phyloP scores from a whole-genome alignment of 2,888 invertebrate species.

The Scotopteryx bipunctaria region DNA sequence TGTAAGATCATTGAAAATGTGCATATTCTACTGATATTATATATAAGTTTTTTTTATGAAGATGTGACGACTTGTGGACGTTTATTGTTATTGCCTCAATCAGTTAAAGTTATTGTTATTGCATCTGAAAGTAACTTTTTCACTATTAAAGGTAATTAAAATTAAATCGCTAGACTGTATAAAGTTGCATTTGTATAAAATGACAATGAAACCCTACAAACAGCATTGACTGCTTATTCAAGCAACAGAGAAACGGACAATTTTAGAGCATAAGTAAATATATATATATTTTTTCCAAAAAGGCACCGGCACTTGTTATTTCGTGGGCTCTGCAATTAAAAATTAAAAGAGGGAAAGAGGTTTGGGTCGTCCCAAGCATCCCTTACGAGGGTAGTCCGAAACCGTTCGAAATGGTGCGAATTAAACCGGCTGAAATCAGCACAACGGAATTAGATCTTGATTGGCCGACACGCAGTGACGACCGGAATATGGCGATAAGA shows the following conservation, averaged over 20 bases:
- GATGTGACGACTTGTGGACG: too few species aligned
- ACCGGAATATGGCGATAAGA: too few species aligned
- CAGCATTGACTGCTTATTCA: neutral
- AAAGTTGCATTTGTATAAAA: too few species aligned
- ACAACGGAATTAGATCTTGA: neutral
- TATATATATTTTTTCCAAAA: conserved; percentile 9
- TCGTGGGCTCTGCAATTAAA: conserved; percentile 45
- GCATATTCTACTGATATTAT: too few species aligned
- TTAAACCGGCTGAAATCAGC: neutral
- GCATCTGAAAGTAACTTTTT: neutral
- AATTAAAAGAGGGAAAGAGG: conserved; percentile 46
- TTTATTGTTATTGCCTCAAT: too few species aligned
- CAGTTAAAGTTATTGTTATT: neutral
- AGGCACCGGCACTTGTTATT: conserved; percentile 29
- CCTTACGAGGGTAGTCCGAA: conserved; percentile 43
- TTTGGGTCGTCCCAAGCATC: conserved; percentile 37
- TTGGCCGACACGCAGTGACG: neutral
- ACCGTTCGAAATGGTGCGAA: conserved; percentile 31
- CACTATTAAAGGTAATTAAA: neutral
- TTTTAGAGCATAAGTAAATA: neutral
- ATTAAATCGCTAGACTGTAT: neutral
- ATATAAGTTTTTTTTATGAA: too few species aligned
- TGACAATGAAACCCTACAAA: too few species aligned
- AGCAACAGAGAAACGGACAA: neutral
- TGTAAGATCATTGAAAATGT: too few species aligned